These are phyloP conservation scores for Drosophila arawakana DNA, from an alignment of 1,140 invertebrate species.

Conservation along the genomic window DNA sequence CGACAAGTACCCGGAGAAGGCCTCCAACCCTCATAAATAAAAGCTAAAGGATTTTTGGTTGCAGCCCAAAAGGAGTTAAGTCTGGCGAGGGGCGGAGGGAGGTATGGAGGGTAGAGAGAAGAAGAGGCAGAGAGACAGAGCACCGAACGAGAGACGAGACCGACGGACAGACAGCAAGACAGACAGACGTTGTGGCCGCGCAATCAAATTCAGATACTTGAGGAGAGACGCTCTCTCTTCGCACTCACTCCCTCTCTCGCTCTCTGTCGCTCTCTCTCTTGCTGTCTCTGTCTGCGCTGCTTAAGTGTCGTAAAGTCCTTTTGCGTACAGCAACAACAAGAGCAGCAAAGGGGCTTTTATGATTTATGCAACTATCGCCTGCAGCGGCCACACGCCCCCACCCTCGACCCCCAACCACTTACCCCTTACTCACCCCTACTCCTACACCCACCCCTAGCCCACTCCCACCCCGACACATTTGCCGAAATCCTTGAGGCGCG, in stretches of 20 bases:
- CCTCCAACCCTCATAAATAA: slow-evolving; percentile 72
- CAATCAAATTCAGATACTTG: slow-evolving; percentile 81
- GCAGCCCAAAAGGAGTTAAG: slow-evolving; percentile 16
- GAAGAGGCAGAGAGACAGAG: no score
- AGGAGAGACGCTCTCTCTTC: slow-evolving; percentile 22
- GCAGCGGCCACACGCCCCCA: slow-evolving; percentile 46
- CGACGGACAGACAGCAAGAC: not conserved
- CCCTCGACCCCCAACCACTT: not conserved
- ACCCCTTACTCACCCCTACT: not conserved
- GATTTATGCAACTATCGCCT: slow-evolving; percentile 83
- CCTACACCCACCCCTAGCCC: not conserved
- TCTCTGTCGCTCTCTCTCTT: not conserved
- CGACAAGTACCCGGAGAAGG: slow-evolving; percentile 17
- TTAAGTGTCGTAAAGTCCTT: slow-evolving; percentile 81
- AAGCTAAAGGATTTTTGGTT: slow-evolving; percentile 42
- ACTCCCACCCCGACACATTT: slow-evolving; percentile 36
- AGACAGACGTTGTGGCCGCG: slow-evolving; percentile 61
- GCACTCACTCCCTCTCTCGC: slow-evolving; percentile 15
- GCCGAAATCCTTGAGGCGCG: slow-evolving; percentile 76
- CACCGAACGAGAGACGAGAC: no score
- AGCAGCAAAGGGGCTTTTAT: slow-evolving; percentile 59
- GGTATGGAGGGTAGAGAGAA: no score
- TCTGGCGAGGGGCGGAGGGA: no score
- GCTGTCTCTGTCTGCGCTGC: slow-evolving; percentile 38
- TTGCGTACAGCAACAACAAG: slow-evolving; percentile 40